These are phyloP conservation scores for Gari tellinella DNA, from an alignment of 2,888 invertebrate species.

Conservation along the genomic window DNA sequence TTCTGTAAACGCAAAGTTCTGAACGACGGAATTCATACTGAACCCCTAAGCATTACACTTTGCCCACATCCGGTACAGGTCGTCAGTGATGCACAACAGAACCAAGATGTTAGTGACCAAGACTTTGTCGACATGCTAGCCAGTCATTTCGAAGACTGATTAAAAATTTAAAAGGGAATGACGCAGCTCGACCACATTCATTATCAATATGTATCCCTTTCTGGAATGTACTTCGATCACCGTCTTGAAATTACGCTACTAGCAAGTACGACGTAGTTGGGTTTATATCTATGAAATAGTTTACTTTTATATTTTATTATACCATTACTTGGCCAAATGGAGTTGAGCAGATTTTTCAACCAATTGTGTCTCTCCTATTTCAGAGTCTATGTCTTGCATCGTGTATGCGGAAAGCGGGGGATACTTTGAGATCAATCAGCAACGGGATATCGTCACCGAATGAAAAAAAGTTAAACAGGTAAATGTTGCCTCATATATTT, in stretches of 20 bases:
- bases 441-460: conserved; percentile 15
- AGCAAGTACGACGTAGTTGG: conserved; percentile 17
- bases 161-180: no score
- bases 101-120: conserved; percentile 18
- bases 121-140: conserved; percentile 24
- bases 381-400: conserved; percentile 16
- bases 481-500: no score
- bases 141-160: no score
- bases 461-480: not conserved
- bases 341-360: no score
- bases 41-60: no score
- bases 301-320: no score
- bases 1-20: conserved; percentile 41
- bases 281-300: no score
- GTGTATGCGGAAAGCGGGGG: conserved; percentile 13
- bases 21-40: no score
- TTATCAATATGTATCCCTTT: no score
- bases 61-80: conserved; percentile 30
- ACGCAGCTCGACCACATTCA: no score
- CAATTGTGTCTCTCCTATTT: conserved; percentile 3
- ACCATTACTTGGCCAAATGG: no score
- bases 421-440: conserved; percentile 12
- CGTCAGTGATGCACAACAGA: conserved; percentile 17
- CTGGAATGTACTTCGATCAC: no score
- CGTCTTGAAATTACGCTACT: not conserved